Conservation (phyloP, 1,140 invertebrate species). For the Megalonaias nervosa region DNA sequence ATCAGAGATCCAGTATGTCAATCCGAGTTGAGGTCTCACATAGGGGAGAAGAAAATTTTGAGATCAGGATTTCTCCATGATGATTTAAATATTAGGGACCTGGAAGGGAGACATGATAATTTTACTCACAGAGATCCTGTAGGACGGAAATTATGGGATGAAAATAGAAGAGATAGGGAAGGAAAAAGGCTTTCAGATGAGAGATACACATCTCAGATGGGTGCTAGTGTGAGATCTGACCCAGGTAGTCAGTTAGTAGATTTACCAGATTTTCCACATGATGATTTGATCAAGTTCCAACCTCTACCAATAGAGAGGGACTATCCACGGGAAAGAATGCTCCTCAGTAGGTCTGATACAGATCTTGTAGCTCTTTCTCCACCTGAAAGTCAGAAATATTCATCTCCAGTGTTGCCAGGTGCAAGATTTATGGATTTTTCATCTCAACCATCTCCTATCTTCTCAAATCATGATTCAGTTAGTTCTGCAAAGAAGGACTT, state of each 20-base stretch:
- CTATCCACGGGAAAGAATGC: conserved; percentile 19
- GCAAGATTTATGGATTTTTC: conserved; percentile 28
- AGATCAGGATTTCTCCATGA: no score
- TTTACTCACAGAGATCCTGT: no score
- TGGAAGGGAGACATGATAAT: no score
- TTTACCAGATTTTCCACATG: neutral
- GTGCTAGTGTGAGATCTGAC: conserved; percentile 27
- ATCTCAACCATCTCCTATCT: conserved; percentile 31
- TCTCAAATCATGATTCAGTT: conserved; percentile 26
- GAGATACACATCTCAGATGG: neutral
- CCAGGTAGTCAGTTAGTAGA: conserved; percentile 9
- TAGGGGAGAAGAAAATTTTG: no score
- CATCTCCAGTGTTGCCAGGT: conserved; percentile 30
- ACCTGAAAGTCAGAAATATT: conserved; percentile 22
- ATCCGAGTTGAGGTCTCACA: no score
- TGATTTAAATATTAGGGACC: no score
- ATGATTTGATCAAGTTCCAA: conserved; percentile 21
- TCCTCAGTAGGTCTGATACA: conserved; percentile 22
- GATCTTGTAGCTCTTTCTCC: conserved; percentile 27
- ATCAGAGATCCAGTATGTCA: no score
- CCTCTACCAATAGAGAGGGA: conserved; percentile 21
- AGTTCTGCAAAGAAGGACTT: neutral
- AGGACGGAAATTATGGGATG: no score
- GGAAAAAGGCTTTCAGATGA: no score
- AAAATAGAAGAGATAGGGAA: no score